A percentile compares a stretch with the other conserved stretches of the same genome.
Evolutionary conservation across 2,888 invertebrate genomes (phyloP).

Genomic region (Aphodius sticticus): DNA sequence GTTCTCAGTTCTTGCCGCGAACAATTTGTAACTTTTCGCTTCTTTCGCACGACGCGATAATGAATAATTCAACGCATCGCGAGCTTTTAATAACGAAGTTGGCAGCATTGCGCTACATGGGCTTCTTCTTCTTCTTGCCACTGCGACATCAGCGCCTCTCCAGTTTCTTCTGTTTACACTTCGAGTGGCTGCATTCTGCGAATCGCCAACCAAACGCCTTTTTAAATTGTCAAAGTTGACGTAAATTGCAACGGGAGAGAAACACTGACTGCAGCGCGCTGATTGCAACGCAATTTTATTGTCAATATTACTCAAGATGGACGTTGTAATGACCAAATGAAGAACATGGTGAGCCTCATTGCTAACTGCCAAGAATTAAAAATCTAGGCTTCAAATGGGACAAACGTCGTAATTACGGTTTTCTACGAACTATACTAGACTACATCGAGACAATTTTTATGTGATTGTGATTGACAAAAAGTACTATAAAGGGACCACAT

Average conservation of each 20-base stretch:
- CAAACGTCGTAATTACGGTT: not conserved
- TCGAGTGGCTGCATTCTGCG: not conserved
- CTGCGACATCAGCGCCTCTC: not conserved
- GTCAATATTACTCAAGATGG: not conserved
- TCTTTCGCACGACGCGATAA: not conserved
- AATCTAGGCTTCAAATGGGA: not conserved
- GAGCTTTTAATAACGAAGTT: not conserved
- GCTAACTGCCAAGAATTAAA: not conserved
- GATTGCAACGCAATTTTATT: conserved; percentile 4
- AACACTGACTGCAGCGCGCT: not conserved
- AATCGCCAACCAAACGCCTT: not conserved
- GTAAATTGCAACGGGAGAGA: not conserved
- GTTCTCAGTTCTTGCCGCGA: not conserved
- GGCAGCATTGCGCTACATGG: not conserved
- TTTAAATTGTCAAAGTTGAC: conserved; percentile 4
- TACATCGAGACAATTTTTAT: not conserved
- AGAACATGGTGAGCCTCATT: not conserved
- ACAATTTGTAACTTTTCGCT: conserved; percentile 4
- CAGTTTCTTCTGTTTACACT: not conserved
- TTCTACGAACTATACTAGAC: not conserved
- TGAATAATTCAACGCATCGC: not conserved
- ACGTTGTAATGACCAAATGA: not conserved
- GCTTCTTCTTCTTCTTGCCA: not conserved
- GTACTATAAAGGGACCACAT: no score
- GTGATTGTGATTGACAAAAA: no score